Evolutionary conservation across 2,797 vertebrate species (phyloP).

Genomic region (Sternarchorhynchus goeldii): DNA sequence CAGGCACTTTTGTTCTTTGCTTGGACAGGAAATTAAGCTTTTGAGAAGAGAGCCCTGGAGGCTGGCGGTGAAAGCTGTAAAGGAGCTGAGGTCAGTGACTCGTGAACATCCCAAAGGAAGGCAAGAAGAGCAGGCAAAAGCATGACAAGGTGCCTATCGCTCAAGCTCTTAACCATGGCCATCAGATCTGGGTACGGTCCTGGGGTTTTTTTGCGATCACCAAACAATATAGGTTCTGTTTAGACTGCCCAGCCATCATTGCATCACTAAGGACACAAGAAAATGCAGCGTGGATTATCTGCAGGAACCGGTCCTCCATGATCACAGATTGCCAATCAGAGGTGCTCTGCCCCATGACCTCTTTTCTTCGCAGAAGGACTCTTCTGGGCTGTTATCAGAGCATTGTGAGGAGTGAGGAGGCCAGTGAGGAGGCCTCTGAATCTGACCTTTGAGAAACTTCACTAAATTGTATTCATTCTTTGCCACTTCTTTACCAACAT

Average conservation of each 20-base stretch:
- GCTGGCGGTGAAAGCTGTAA: background rate
- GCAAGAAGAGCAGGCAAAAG: background rate
- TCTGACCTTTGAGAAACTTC: background rate
- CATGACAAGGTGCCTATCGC: background rate
- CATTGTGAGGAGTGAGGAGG: background rate
- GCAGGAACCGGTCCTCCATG: too few relatives aligned
- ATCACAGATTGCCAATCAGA: too few relatives aligned
- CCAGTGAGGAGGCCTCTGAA: background rate
- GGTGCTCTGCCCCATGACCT: background rate
- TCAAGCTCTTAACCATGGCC: too few relatives aligned
- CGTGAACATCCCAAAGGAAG: background rate
- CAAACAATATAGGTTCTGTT: too few relatives aligned
- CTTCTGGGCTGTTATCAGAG: background rate
- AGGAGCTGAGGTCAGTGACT: constrained; percentile 1
- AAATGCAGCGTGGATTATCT: too few relatives aligned
- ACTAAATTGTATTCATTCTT: background rate
- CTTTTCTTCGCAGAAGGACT: background rate
- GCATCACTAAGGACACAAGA: too few relatives aligned
- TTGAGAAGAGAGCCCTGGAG: background rate
- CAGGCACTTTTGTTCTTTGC: background rate
- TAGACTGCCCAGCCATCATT: too few relatives aligned
- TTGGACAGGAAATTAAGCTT: constrained; percentile 2
- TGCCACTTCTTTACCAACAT: background rate
- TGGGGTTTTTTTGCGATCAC: too few relatives aligned
- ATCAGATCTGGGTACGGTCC: too few relatives aligned